Conservation (phyloP, 2,888 invertebrate species). For the Scaptomyza caliginosa region DNA sequence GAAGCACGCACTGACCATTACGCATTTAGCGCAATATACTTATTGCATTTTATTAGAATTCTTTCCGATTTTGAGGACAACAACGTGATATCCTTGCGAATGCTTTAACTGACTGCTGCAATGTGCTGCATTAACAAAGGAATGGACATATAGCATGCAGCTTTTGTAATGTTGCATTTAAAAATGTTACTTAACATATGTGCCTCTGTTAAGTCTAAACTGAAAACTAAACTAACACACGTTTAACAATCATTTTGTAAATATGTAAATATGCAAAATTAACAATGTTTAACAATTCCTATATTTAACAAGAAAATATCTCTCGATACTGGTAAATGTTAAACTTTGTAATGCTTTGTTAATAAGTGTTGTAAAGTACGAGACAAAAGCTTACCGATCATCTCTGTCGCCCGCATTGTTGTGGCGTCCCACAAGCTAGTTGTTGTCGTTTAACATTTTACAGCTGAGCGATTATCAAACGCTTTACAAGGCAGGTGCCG, state of each 20-base stretch:
- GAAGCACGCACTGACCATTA: slow-evolving; percentile 62
- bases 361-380: slow-evolving; percentile 13
- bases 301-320: background rate
- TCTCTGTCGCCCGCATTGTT: background rate
- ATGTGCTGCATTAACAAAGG: slow-evolving; percentile 11
- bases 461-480: slow-evolving; percentile 44
- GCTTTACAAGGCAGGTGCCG: slow-evolving; percentile 54
- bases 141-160: slow-evolving; percentile 12
- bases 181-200: background rate
- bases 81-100: slow-evolving; percentile 13
- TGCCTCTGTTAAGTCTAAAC: background rate
- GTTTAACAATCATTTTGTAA: no score
- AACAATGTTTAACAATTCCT: background rate
- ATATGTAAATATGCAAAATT: background rate
- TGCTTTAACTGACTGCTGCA: slow-evolving; percentile 24
- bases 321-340: background rate
- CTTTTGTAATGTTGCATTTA: slow-evolving; percentile 2
- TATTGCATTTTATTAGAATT: slow-evolving; percentile 29
- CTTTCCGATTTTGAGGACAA: slow-evolving; percentile 20
- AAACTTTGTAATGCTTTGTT: background rate
- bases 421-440: background rate
- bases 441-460: slow-evolving; percentile 15
- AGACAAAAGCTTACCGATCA: background rate
- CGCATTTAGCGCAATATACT: background rate
- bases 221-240: no score